A percentile compares a stretch with the other conserved stretches of the same genome.
These are phyloP conservation scores for Parazoanthus darwini DNA, from an alignment of 92 coral and sea anemone species.

Conservation along the genomic window DNA sequence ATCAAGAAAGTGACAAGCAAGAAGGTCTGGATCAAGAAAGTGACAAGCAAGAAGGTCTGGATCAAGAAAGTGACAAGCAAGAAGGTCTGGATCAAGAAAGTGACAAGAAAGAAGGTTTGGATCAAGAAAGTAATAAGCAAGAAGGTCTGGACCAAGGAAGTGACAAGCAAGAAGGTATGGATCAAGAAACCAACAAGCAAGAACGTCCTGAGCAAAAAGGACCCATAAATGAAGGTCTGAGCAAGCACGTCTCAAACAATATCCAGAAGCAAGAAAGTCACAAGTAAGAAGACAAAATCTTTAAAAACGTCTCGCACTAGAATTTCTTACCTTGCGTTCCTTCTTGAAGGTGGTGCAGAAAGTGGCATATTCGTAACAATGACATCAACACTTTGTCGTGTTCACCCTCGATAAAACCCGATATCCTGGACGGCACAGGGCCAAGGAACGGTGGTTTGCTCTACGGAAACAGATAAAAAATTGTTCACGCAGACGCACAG, in stretches of 20 bases:
- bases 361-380: conserved; percentile 67
- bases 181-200: too few species aligned
- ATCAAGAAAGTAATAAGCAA: too few species aligned
- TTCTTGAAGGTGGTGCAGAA: conserved; percentile 59
- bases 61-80: not conserved
- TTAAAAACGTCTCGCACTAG: not conserved
- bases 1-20: too few species aligned
- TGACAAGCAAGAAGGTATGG: not conserved
- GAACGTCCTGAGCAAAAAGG: too few species aligned
- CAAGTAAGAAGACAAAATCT: not conserved
- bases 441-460: conserved; percentile 67
- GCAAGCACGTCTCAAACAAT: not conserved
- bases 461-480: conserved; percentile 41
- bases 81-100: not conserved
- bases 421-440: conserved; percentile 83
- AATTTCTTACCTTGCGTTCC: conserved; percentile 57
- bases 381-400: conserved; percentile 67
- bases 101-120: too few species aligned
- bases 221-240: not conserved
- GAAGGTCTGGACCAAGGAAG: too few species aligned
- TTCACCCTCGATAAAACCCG: conserved; percentile 61
- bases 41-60: not conserved
- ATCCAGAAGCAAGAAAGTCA: not conserved
- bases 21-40: not conserved
- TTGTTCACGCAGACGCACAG: too few species aligned